These are phyloP conservation scores for Hydrocynus forskahlii DNA, from an alignment of 2,797 vertebrate genomes.

Conservation along the genomic window DNA sequence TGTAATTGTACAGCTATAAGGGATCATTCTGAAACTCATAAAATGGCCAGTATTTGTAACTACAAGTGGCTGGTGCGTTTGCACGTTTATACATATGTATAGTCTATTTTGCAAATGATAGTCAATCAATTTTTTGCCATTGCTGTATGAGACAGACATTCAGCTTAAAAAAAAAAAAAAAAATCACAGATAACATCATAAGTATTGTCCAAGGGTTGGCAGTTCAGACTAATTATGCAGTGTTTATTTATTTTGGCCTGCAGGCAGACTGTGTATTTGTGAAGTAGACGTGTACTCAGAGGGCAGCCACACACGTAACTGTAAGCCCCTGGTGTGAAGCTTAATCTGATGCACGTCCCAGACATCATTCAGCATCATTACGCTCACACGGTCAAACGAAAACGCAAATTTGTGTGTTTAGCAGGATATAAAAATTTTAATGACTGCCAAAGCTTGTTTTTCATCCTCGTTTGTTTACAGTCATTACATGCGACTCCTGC, in stretches of 20 bases:
- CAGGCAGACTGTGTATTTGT: constrained; percentile 19
- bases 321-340: constrained; percentile 36
- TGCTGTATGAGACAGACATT: not conserved
- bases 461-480: constrained; percentile 46
- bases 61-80: no score
- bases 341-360: constrained; percentile 50
- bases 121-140: no score
- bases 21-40: no score
- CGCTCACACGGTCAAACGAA: constrained; percentile 40
- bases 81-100: no score
- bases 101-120: not conserved
- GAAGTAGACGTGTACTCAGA: constrained; percentile 19
- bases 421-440: constrained; percentile 50
- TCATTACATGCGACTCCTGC: constrained; percentile 40
- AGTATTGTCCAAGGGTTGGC: constrained; percentile 19
- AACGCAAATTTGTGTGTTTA: constrained; percentile 49
- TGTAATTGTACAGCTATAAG: no score
- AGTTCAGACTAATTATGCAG: constrained; percentile 15
- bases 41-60: no score
- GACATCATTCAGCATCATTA: constrained; percentile 44
- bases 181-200: not conserved
- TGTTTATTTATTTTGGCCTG: constrained; percentile 44
- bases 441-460: constrained; percentile 36
- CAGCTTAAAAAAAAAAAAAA: not conserved
- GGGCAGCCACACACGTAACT: not conserved